These are phyloP conservation scores for Hemibagrus guttatus DNA, from an alignment of 2,797 vertebrate species.

Conservation along the genomic window DNA sequence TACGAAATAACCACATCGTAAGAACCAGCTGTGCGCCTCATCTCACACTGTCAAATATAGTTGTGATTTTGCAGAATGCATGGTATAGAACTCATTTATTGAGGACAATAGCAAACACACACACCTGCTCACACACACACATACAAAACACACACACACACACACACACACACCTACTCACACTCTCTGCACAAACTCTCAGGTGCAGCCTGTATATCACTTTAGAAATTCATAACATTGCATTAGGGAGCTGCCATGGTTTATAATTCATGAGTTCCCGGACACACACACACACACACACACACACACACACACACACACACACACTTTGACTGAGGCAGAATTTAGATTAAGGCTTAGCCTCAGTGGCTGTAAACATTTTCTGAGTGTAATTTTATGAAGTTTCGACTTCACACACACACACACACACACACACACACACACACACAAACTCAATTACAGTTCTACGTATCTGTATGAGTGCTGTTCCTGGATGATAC, in stretches of 20 bases:
- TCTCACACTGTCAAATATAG: constrained; percentile 10
- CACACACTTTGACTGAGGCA: constrained; percentile 20
- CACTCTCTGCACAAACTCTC: not conserved
- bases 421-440: not conserved
- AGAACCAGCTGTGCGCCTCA: constrained; percentile 23
- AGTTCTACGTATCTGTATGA: not conserved
- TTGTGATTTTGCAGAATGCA: constrained; percentile 16
- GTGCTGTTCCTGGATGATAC: not conserved
- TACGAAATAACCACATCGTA: constrained; percentile 2
- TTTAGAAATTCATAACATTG: constrained; percentile 53
- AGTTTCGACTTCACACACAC: not conserved
- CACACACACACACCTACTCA: not conserved
- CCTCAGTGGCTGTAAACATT: constrained; percentile 42
- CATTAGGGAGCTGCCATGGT: constrained; percentile 48
- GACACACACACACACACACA: constrained; percentile 6
- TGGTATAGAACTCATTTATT: not conserved
- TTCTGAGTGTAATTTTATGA: constrained; percentile 46
- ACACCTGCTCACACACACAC: not conserved
- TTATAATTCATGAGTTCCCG: constrained; percentile 53
- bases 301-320: constrained; percentile 9
- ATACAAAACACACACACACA: not conserved
- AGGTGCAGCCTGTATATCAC: constrained; percentile 48
- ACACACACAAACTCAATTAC: not conserved
- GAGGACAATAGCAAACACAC: not conserved
- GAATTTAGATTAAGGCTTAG: constrained; percentile 52